Base-by-base conservation (phyloP, 2,113 vertebrate genomes). In the Pungitius pungitius region DNA sequence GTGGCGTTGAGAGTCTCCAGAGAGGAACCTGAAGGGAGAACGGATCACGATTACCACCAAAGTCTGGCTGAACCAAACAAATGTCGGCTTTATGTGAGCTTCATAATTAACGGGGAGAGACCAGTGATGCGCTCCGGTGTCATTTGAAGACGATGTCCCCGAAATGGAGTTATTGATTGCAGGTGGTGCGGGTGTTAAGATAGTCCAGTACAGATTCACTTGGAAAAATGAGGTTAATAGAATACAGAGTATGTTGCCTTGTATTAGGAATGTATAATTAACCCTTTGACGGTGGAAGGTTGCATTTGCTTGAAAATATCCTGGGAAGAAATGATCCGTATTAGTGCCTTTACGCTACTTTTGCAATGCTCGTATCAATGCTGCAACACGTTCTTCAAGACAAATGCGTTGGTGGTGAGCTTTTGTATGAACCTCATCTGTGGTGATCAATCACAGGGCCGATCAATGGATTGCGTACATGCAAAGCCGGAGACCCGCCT, bases 101-200 rank as follows among this genome's bases (percentile, higher is more conserved):
- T 47, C 8, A 5, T 37, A 40, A 27, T 79, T 3, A 61, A 26
- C 52, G 61, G 4, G 20, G 52, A 15, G 18, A 58, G n/a, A 22
- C 33, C 55, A 1, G 37, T 59, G 64, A 55, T 40, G 51, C 51
- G 63, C 58, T 62, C 11, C 62, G 8, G 15, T 54, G 57, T 62
- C 69, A 83, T 65, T 72, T 75, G 40, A 59, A 30, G 43, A 81
- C 68, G 75, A 45, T 22, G 0, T 33, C 61, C 33, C 52, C 24
- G 68, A n/a, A 73, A 52, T 82, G 71, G 49, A 58, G 17, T 22
- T 78, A 80, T 83, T 37, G 80, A 87, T 87, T 60, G 22, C 30
- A 30, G 43, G 24, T 51, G 20, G 45, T 27, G 42, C 40, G 4
- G 1, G 40, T 15, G 40, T 42, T 4, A 42, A 42, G 40, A 42